phyloP scores from a whole-genome alignment of 1,140 invertebrate genomes.

The Aphis craccivora region DNA sequence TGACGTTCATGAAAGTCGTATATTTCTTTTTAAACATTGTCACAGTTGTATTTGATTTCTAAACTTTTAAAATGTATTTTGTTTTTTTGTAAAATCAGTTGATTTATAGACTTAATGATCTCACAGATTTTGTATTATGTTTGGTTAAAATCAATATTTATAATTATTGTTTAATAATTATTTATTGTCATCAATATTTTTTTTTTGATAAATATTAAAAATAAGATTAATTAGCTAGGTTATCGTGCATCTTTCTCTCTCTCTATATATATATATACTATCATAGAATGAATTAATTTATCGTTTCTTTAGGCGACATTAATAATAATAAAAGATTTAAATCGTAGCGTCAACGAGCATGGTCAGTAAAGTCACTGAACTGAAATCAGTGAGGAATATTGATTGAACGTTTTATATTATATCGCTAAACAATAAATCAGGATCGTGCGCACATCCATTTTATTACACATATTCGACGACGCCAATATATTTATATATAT shows the following conservation, averaged over 20 bases:
- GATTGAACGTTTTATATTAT: background rate
- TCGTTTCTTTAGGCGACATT: background rate
- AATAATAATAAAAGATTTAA: background rate
- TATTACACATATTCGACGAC: background rate
- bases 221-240: background rate
- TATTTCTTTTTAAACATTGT: background rate
- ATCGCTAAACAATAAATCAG: background rate
- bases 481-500: background rate
- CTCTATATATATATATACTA: background rate
- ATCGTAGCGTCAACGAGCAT: background rate
- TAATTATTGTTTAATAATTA: no score
- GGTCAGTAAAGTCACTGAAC: background rate
- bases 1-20: background rate
- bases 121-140: background rate
- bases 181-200: no score
- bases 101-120: background rate
- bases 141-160: background rate
- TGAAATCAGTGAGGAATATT: background rate
- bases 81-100: background rate
- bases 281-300: background rate
- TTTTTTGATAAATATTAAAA: background rate
- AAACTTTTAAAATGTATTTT: background rate
- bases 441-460: background rate
- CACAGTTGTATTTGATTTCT: background rate
- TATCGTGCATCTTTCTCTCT: background rate